These are phyloP conservation scores for Lipotes vexillifer DNA, from an alignment of 2,113 vertebrate genomes.

Conservation along the genomic window DNA sequence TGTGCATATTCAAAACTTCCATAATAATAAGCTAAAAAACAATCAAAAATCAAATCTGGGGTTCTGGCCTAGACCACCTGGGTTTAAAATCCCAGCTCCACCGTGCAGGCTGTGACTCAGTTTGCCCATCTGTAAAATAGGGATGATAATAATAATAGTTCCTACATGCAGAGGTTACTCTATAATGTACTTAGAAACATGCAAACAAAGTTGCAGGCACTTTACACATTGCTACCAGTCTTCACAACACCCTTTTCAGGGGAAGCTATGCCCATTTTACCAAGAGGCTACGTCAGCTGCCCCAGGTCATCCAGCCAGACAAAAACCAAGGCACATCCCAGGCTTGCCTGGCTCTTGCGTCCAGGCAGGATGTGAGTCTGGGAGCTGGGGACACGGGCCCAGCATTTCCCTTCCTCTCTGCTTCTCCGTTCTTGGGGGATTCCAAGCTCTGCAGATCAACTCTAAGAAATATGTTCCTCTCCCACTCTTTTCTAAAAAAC, in stretches of 20 bases:
- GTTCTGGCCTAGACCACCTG: neutral
- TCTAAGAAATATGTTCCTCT: neutral
- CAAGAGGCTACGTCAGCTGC: neutral
- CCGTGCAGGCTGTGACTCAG: neutral
- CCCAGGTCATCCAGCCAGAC: neutral
- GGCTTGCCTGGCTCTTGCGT: accelerated
- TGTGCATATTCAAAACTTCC: neutral
- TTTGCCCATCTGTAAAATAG: too few relatives aligned
- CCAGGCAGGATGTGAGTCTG: accelerated
- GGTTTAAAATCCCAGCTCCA: neutral
- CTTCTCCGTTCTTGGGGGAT: neutral
- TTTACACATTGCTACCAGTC: too few relatives aligned
- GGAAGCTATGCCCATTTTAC: neutral
- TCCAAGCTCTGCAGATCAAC: neutral
- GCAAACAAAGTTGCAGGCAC: neutral
- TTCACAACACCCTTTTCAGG: neutral
- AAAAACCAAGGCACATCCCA: neutral
- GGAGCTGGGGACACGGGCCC: neutral
- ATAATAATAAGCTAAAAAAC: neutral
- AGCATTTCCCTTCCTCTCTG: neutral
- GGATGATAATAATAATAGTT: too few relatives aligned
- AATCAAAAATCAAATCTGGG: neutral
- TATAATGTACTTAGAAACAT: neutral
- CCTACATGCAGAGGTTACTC: neutral
- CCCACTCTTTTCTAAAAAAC: neutral